These are phyloP conservation scores for Benthosema pterotum DNA, from an alignment of 2,797 vertebrate genomes.

Conservation along the genomic window DNA sequence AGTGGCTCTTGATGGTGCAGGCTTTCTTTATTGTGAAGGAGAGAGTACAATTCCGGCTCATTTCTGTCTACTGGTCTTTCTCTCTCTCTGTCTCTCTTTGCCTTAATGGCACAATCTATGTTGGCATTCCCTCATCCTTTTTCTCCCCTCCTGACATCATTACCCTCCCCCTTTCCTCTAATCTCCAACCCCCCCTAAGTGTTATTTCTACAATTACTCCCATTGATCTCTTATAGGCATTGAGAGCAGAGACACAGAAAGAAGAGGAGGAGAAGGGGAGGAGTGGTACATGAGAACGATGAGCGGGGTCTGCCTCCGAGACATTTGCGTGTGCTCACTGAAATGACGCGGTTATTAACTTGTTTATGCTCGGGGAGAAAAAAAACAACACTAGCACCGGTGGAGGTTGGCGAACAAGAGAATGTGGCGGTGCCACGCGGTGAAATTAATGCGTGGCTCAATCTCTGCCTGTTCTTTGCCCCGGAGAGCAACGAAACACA, in stretches of 20 bases:
- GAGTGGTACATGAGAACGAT: constrained; percentile 1
- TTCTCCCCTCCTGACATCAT: constrained; percentile 6
- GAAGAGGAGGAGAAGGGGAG: constrained; percentile 2
- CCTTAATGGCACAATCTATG: constrained; percentile 2
- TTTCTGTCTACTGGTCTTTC: background rate
- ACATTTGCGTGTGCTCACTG: constrained; percentile 18
- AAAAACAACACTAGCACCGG: constrained; percentile 3
- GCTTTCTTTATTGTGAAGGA: background rate
- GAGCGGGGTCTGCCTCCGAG: constrained; percentile 21
- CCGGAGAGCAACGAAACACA: background rate
- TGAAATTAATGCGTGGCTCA: background rate
- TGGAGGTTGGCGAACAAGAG: constrained; percentile 13
- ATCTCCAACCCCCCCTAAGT: background rate
- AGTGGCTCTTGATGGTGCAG: constrained; percentile 24
- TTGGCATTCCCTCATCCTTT: background rate
- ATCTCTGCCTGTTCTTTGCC: background rate
- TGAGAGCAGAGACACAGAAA: constrained; percentile 19
- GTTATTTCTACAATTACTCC: too few relatives aligned
- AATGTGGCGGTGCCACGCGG: background rate
- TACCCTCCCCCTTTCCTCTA: constrained; percentile 12
- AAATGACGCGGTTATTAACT: constrained; percentile 13
- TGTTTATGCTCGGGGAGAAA: constrained; percentile 19
- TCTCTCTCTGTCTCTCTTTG: constrained; percentile 3
- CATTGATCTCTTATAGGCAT: background rate
- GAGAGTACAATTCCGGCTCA: constrained; percentile 1